Evolutionary conservation across 2,113 vertebrate genomes (phyloP).

Genomic region (Rallus limicola): DNA sequence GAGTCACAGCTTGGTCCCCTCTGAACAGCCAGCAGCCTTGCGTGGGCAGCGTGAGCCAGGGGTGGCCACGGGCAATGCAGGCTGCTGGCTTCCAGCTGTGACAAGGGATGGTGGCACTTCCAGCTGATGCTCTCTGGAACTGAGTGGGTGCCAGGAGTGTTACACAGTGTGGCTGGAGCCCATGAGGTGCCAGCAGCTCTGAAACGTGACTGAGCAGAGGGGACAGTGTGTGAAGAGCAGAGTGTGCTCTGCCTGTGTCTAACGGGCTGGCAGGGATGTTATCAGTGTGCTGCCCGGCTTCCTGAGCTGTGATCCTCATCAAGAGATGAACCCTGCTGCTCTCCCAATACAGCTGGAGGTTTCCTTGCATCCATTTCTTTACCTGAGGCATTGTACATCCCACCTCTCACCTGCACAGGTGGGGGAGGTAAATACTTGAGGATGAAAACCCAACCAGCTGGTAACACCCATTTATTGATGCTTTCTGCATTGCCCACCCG

Average conservation of each 20-base stretch:
- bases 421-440: not conserved
- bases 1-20: not conserved
- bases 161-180: not conserved
- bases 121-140: rapidly evolving
- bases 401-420: not conserved
- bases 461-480: not conserved
- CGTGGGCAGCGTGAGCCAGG: rapidly evolving
- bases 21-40: not conserved
- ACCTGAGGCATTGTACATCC: not conserved
- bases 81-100: not conserved
- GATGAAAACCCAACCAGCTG: not conserved
- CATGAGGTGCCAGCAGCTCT: not conserved
- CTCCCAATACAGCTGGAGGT: not conserved
- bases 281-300: not conserved
- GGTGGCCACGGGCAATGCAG: rapidly evolving
- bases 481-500: not conserved
- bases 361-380: not conserved
- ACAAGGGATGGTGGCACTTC: not conserved
- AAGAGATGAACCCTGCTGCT: not conserved
- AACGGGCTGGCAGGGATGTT: not conserved
- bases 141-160: not conserved
- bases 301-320: not conserved
- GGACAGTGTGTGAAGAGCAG: not conserved
- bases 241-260: too few species aligned
- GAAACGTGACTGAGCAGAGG: not conserved